These are phyloP conservation scores for Sinodicranocentrus sp. DNA, from an alignment of 2,888 invertebrate genomes.

Conservation along the genomic window DNA sequence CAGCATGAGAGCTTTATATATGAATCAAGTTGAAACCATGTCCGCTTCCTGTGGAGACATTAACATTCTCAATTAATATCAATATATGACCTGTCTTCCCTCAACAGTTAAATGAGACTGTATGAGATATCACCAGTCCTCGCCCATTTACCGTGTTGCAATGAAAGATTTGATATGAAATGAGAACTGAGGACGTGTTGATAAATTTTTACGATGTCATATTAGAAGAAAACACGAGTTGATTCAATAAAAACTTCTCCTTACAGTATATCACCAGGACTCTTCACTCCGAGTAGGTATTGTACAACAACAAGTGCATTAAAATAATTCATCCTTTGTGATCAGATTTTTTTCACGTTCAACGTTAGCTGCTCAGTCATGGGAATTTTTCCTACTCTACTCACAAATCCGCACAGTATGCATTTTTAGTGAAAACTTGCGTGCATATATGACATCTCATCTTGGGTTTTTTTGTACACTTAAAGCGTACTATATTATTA, in stretches of 20 bases:
- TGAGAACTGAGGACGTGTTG: constrained; percentile 22
- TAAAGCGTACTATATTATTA: constrained; percentile 29
- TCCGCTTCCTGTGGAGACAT: constrained; percentile 12
- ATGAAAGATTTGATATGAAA: constrained; percentile 29
- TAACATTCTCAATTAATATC: background rate
- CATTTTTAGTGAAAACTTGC: too few species aligned
- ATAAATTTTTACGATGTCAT: constrained; percentile 46
- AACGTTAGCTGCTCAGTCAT: constrained; percentile 33
- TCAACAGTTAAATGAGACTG: background rate
- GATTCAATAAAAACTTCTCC: background rate
- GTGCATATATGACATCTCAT: constrained; percentile 29
- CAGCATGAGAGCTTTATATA: background rate
- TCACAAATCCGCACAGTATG: background rate
- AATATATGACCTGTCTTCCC: background rate
- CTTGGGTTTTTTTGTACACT: constrained; percentile 1
- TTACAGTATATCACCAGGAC: background rate
- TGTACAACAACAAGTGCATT: background rate
- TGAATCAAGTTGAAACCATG: background rate
- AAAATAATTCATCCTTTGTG: too few species aligned
- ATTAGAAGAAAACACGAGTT: constrained; percentile 12
- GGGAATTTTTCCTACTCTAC: constrained; percentile 42
- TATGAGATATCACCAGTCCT: background rate
- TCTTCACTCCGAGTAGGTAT: background rate
- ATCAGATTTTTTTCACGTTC: background rate
- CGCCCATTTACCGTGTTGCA: constrained; percentile 17